Base-by-base conservation (phyloP, 2,113 vertebrate species). In the Verasper variegatus region DNA sequence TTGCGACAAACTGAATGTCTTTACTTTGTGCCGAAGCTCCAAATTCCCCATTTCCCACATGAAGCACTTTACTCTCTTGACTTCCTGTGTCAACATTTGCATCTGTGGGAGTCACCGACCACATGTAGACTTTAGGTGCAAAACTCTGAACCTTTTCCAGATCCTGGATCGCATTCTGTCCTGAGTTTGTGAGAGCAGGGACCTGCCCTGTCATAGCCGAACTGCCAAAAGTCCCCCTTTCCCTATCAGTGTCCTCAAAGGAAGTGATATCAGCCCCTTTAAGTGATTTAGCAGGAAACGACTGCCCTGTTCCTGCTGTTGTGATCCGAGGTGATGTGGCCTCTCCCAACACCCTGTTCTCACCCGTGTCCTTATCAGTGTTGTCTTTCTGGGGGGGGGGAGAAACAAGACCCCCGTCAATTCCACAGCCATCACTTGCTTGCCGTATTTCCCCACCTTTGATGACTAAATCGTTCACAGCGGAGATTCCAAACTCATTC, bases 181-280 rank as follows among this genome's bases (percentile, higher is more conserved):
- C 71, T 5, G 21, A 24, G 31, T 24, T 71, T 68, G 55, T 59
- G 37, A 49, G 62, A 27, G 51, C 5, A 37, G 37, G 24, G 37
- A 23, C 49, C 4, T 70, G 40, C 4, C 56, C 45, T 24, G 40
- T 47, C 45, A 45, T 45, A 45, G 47, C 24, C 66, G 62, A 64
- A 60, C 56, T 68, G 24, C 66, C 51, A 68, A 64, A 71, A 66
- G 35, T 51, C 64, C 42, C 27, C 23, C 23, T 56, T 5, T 71
- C 52, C 31, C n/a, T 21, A n/a, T 77, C 31, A 21, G 74, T 60
- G 31, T 55, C 73, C 57, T 82, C 20, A 62, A 23, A 71, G 67
- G 80, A 90, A 87, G 67, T 65, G 37, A 66, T 31, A 72, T 73
- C 52, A 57, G 40, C 42, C 18, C 86, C 86, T 55, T 82, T 78